Evolutionary conservation across 2,797 vertebrate species (phyloP), one percentile per base, ranked within the genome.

Genomic region (Alauda arvensis): DNA sequence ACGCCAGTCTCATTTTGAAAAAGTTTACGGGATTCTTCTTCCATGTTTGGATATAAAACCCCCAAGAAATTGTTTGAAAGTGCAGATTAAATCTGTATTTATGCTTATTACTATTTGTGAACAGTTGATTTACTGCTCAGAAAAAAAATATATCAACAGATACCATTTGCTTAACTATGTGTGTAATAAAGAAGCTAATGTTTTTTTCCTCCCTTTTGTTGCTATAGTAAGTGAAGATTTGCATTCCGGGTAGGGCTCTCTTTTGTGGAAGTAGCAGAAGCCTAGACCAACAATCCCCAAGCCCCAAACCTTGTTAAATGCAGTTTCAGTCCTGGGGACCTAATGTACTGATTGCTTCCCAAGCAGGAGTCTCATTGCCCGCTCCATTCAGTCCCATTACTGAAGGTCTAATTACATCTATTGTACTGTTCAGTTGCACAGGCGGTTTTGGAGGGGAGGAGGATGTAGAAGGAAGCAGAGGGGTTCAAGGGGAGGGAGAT

Each of bases 261-360:
- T 96, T 94, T 77, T 85, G 90, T 85, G 94, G 83, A 96, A 95
- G 85, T 37, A 82, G 81, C 46, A 94, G 81, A 92, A 95, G 31
- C 87, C 81, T 94, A 90, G 88, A 96, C 91, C 55, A 68, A 95
- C 61, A 96, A 95, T 98, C 96, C 96, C 97, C 95, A 94, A 97
- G 69, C 95, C 96, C 95, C 97, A 97, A 96, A 97, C 95, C 96
- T 97, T 97, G 97, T 97, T 98, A 97, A 97, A 96, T 89, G 92
- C 74, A 87, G 95, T 95, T 96, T 96, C 93, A 96, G 91, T 96
- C 94, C 95, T 94, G 89, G 91, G 93, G 94, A 96, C 94, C 93
- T 95, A 95, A 96, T 92, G 91, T 85, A 93, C 90, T 96, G 96
- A 97, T 97, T 97, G 86, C 93, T 96, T 97, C 86, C 94, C 19